phyloP scores from a whole-genome alignment of 2,113 vertebrate genomes.

The Probosciger aterrimus region DNA sequence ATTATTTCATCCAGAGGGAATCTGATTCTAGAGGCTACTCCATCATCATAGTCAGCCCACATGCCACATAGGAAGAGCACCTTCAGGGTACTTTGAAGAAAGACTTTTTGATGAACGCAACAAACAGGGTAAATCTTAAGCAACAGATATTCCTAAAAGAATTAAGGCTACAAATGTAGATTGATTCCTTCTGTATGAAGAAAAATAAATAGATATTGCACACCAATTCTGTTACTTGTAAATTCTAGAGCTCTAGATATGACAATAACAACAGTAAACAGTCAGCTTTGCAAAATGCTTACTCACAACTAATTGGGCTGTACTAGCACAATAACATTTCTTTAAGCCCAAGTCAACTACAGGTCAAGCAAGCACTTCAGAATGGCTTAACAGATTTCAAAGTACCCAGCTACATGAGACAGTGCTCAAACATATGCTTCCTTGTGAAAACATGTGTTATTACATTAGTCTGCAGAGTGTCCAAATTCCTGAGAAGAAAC shows the following conservation, averaged over 20 bases:
- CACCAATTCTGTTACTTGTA: background rate
- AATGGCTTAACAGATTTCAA: constrained; percentile 27
- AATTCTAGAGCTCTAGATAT: background rate
- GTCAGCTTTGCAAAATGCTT: background rate
- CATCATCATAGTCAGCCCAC: background rate
- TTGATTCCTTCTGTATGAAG: background rate
- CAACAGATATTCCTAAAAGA: background rate
- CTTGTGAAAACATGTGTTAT: background rate
- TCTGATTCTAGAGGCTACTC: constrained; percentile 11
- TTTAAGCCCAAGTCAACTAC: constrained; percentile 7
- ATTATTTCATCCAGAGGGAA: constrained; percentile 54
- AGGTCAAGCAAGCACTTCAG: constrained; percentile 24
- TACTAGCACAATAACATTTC: constrained; percentile 1
- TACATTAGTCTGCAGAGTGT: background rate
- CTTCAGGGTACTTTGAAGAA: background rate
- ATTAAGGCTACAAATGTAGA: background rate
- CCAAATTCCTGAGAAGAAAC: background rate
- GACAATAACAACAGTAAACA: background rate
- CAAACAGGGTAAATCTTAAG: background rate
- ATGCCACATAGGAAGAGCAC: background rate
- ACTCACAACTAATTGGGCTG: background rate
- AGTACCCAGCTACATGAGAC: background rate
- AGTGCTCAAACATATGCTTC: background rate
- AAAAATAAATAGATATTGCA: background rate
- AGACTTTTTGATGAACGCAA: background rate